phyloP scores from a whole-genome alignment of 2,888 invertebrate species.

The Lasioglossum leucozonium region DNA sequence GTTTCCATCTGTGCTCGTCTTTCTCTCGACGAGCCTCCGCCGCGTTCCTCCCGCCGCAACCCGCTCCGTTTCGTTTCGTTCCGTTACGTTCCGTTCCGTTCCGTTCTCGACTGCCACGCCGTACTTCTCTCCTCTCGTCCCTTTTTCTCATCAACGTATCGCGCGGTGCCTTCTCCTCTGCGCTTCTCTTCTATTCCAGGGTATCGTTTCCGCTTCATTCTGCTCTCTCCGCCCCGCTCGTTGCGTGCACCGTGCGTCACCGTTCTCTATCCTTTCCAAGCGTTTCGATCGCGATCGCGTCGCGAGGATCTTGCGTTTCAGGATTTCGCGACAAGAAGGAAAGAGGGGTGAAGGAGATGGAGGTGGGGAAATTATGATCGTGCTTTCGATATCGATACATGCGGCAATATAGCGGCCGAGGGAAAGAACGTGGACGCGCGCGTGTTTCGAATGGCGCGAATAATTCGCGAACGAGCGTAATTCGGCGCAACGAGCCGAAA shows the following conservation, averaged over 20 bases:
- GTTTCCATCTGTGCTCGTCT: conserved; percentile 68
- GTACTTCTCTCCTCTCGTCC: conserved; percentile 33
- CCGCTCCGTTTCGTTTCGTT: conserved; percentile 45
- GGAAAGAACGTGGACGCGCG: conserved; percentile 23
- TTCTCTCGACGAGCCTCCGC: conserved; percentile 57
- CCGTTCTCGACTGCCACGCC: background rate
- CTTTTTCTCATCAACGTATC: conserved; percentile 52
- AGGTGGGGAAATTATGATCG: background rate
- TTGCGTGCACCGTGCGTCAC: background rate
- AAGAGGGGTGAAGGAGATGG: too few species aligned
- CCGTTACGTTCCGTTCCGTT: conserved; percentile 2
- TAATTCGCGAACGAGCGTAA: conserved; percentile 50
- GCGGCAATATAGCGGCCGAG: background rate
- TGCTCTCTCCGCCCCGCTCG: background rate
- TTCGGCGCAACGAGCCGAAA: conserved; percentile 30
- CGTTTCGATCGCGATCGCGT: background rate
- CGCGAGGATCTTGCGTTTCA: background rate
- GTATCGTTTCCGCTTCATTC: background rate
- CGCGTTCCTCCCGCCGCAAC: conserved; percentile 26
- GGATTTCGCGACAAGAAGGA: background rate
- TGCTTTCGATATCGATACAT: background rate
- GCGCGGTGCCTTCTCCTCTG: conserved; percentile 37
- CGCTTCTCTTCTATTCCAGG: background rate
- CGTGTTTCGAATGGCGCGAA: conserved; percentile 45
- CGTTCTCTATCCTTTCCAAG: conserved; percentile 21